Evolutionary conservation across 2,797 vertebrate genomes (phyloP).

Genomic region (Zenarchopterus dispar): DNA sequence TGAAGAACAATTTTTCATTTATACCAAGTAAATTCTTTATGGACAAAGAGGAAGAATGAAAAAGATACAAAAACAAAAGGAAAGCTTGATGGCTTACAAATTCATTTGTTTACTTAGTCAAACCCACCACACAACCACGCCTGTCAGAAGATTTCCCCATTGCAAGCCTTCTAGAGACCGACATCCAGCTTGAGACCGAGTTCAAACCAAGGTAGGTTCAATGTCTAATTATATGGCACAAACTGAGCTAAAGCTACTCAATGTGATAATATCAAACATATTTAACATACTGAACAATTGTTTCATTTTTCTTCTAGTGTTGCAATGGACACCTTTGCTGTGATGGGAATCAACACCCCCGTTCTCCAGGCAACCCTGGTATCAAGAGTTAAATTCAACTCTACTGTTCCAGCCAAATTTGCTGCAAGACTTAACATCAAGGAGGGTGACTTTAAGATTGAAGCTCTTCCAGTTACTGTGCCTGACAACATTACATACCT

Average conservation of each 20-base stretch:
- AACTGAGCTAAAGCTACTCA: neutral
- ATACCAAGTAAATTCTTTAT: neutral
- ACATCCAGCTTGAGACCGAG: constrained; percentile 78
- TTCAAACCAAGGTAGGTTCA: constrained; percentile 79
- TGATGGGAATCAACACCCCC: constrained; percentile 83
- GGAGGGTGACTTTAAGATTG: constrained; percentile 81
- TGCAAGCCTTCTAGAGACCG: constrained; percentile 74
- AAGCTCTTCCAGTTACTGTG: constrained; percentile 74
- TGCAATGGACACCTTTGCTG: constrained; percentile 80
- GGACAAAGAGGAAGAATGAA: too few relatives aligned
- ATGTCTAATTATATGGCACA: constrained; percentile 2
- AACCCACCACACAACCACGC: constrained; percentile 72
- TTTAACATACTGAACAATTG: constrained; percentile 9
- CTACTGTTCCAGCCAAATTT: constrained; percentile 73
- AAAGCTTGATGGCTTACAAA: neutral
- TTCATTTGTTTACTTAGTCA: constrained; percentile 64
- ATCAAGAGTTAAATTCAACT: constrained; percentile 66
- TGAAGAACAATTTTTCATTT: neutral
- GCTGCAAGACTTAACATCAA: constrained; percentile 71
- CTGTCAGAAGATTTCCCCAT: constrained; percentile 75
- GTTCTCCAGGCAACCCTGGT: constrained; percentile 80
- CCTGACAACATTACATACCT: constrained; percentile 75
- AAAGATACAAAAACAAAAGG: neutral
- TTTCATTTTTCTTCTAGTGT: constrained; percentile 64
- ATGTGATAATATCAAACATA: constrained; percentile 1